phyloP scores from a whole-genome alignment of 2,888 invertebrate species.

The Tetrapedia diversipes region DNA sequence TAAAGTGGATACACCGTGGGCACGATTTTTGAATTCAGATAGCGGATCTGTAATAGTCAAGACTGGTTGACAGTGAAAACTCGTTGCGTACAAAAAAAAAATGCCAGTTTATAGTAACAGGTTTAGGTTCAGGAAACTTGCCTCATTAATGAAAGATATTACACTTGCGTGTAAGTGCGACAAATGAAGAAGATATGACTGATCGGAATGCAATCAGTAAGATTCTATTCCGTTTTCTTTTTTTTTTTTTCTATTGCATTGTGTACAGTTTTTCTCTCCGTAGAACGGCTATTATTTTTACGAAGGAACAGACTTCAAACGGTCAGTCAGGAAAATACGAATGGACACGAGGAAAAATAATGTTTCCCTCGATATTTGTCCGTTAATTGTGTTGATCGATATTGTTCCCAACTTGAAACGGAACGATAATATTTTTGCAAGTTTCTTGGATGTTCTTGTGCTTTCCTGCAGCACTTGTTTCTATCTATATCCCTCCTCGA shows the following conservation, averaged over 20 bases:
- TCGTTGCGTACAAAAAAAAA: constrained; percentile 58
- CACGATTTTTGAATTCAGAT: constrained; percentile 6
- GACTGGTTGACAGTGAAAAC: constrained; percentile 59
- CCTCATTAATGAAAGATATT: constrained; percentile 63
- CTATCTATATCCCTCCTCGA: too few species aligned
- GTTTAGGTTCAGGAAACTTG: constrained; percentile 69
- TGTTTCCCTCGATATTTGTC: background rate
- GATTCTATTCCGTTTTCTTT: constrained; percentile 2
- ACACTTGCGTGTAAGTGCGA: constrained; percentile 55
- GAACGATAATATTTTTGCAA: constrained; percentile 21
- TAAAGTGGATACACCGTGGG: background rate
- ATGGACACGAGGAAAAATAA: constrained; percentile 1
- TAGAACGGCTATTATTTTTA: background rate
- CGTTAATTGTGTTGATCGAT: constrained; percentile 10
- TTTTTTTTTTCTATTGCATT: background rate
- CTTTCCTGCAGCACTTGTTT: too few species aligned
- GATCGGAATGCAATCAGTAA: constrained; percentile 38
- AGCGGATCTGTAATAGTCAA: constrained; percentile 29
- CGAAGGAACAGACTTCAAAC: background rate
- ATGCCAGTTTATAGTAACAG: constrained; percentile 67
- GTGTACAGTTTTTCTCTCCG: background rate
- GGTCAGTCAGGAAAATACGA: background rate
- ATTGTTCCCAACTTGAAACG: background rate
- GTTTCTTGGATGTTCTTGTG: background rate
- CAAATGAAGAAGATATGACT: constrained; percentile 32